A percentile compares a stretch with the other conserved stretches of the same genome.
Evolutionary conservation across 2,113 vertebrate species (phyloP).

Genomic region (Saccopteryx leptura): DNA sequence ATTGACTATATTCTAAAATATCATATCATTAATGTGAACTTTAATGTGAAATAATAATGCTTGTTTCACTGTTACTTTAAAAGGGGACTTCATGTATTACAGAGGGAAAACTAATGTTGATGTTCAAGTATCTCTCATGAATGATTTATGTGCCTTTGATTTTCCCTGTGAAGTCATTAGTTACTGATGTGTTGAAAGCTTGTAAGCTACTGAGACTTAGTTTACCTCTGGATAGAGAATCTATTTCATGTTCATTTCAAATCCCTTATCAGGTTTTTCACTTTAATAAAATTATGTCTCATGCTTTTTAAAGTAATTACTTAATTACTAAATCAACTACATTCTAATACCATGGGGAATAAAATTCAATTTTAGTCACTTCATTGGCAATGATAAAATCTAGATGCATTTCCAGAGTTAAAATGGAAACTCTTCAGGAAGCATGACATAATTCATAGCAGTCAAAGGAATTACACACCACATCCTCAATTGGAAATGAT

Average conservation of each 20-base stretch:
- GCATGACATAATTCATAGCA: background rate
- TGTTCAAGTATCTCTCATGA: constrained; percentile 13
- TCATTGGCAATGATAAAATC: constrained; percentile 37
- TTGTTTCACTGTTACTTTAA: constrained; percentile 61
- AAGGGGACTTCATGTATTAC: constrained; percentile 51
- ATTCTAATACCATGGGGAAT: background rate
- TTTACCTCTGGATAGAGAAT: constrained; percentile 52
- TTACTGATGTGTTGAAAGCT: constrained; percentile 34
- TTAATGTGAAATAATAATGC: constrained; percentile 47
- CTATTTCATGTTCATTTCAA: constrained; percentile 58
- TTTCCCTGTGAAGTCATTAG: constrained; percentile 26
- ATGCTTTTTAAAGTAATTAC: constrained; percentile 68
- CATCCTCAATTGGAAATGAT: background rate
- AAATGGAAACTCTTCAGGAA: background rate
- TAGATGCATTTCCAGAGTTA: constrained; percentile 41
- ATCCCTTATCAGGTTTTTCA: constrained; percentile 57
- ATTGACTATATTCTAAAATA: background rate
- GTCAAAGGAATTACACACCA: background rate
- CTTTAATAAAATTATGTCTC: constrained; percentile 71
- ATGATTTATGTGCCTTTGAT: constrained; percentile 34
- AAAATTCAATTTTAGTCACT: constrained; percentile 49
- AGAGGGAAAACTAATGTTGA: constrained; percentile 59
- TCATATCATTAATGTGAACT: constrained; percentile 7
- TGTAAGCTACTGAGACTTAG: constrained; percentile 18
- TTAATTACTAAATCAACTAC: constrained; percentile 66